These are phyloP conservation scores for Exephanes ischioxanthus DNA, from an alignment of 2,888 invertebrate genomes.

Conservation along the genomic window DNA sequence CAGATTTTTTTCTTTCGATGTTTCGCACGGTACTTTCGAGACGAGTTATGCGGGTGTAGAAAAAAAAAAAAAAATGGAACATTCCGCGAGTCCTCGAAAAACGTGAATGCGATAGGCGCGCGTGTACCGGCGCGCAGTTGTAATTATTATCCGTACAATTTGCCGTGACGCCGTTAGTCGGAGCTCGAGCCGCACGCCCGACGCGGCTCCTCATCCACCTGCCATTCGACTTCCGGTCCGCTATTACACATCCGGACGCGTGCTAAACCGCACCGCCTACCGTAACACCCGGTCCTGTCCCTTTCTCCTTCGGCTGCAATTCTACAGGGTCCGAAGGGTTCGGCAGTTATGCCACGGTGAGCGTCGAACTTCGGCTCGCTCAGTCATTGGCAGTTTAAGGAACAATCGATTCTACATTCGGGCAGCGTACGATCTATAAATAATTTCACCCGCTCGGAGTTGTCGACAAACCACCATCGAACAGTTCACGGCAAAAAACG, in stretches of 20 bases:
- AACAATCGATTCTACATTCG: not conserved
- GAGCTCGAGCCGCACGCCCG: conserved; percentile 56
- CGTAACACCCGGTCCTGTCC: conserved; percentile 55
- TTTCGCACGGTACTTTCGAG: not conserved
- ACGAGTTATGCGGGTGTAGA: not conserved
- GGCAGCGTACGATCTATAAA: not conserved
- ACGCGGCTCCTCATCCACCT: conserved; percentile 66
- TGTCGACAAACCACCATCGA: not conserved
- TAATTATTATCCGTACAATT: conserved; percentile 52
- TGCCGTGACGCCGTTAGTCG: conserved; percentile 45
- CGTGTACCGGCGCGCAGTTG: conserved; percentile 35
- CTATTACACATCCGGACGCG: conserved; percentile 68
- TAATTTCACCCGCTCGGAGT: not conserved
- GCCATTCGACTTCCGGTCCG: conserved; percentile 66
- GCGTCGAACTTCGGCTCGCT: not conserved
- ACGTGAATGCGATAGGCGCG: conserved; percentile 30
- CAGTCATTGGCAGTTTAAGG: conserved; percentile 10
- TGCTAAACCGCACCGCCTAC: conserved; percentile 58
- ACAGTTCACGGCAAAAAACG: not conserved
- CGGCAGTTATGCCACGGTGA: not conserved
- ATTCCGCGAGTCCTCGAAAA: conserved; percentile 34
- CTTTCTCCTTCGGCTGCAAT: conserved; percentile 10
- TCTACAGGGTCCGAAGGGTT: not conserved
- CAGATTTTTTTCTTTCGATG: not conserved
- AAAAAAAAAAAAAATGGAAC: not conserved